Evolutionary conservation across 2,797 vertebrate genomes (phyloP).

Genomic region (Strix occidentalis): DNA sequence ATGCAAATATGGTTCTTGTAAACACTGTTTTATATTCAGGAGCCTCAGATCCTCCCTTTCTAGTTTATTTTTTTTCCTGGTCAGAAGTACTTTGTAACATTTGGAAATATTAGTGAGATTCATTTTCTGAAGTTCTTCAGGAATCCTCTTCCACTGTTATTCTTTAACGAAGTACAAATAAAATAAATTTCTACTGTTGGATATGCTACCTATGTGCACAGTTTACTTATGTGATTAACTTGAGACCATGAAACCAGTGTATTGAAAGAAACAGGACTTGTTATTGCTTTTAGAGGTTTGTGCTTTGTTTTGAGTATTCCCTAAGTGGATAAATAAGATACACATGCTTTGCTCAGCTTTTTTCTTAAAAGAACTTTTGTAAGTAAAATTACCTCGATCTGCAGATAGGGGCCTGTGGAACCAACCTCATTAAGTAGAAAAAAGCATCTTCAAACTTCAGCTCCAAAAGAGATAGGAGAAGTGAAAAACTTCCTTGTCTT

Average conservation of each 20-base stretch:
- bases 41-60: not conserved
- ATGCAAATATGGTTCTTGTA: not conserved
- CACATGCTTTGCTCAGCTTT: not conserved
- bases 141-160: not conserved
- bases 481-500: constrained; percentile 33
- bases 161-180: not conserved
- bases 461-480: constrained; percentile 12
- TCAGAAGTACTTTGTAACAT: not conserved
- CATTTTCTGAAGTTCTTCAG: not conserved
- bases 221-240: not conserved
- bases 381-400: constrained; percentile 3
- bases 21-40: not conserved
- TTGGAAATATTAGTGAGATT: not conserved
- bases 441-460: not conserved
- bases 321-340: not conserved
- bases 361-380: not conserved
- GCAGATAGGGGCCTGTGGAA: not conserved
- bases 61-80: not conserved
- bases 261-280: not conserved
- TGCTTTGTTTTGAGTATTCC: not conserved
- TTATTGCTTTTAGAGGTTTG: not conserved
- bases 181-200: not conserved
- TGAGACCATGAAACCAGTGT: not conserved
- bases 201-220: not conserved
- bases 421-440: not conserved